phyloP scores from a whole-genome alignment of 2,888 invertebrate genomes.

The Patella depressa region DNA sequence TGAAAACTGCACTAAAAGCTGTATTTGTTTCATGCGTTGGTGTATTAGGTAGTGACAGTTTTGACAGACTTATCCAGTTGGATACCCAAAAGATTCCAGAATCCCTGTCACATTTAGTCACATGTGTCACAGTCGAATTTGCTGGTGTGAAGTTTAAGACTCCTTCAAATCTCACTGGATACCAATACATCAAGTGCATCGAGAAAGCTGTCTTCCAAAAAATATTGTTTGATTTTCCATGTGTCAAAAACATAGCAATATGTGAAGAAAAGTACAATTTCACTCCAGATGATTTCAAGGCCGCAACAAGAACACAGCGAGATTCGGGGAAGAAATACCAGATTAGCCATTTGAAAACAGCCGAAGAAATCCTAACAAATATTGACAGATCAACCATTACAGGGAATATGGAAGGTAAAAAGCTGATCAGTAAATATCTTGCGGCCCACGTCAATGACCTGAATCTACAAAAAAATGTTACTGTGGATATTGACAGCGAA shows the following conservation, averaged over 20 bases:
- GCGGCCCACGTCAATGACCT: neutral
- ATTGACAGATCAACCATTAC: neutral
- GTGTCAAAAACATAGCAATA: slow-evolving; percentile 5
- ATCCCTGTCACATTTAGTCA: no score
- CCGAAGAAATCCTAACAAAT: neutral
- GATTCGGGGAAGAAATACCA: neutral
- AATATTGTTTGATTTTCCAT: no score
- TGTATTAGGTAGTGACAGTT: no score
- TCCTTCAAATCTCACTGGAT: no score
- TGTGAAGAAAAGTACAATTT: slow-evolving; percentile 40
- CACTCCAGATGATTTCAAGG: slow-evolving; percentile 13
- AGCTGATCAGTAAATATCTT: neutral
- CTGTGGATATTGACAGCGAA: slow-evolving; percentile 14
- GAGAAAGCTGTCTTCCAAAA: no score
- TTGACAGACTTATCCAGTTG: no score
- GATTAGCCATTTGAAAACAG: neutral
- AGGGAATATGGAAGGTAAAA: slow-evolving; percentile 1
- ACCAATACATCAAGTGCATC: no score
- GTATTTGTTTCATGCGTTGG: no score
- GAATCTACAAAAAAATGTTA: neutral
- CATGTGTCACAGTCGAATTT: no score
- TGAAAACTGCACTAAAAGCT: no score
- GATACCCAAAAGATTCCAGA: no score
- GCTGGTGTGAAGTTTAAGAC: no score
- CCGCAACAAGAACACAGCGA: slow-evolving; percentile 4